Base-by-base conservation (phyloP, 2,888 invertebrate genomes). In the Aspidiotus rigidus region DNA sequence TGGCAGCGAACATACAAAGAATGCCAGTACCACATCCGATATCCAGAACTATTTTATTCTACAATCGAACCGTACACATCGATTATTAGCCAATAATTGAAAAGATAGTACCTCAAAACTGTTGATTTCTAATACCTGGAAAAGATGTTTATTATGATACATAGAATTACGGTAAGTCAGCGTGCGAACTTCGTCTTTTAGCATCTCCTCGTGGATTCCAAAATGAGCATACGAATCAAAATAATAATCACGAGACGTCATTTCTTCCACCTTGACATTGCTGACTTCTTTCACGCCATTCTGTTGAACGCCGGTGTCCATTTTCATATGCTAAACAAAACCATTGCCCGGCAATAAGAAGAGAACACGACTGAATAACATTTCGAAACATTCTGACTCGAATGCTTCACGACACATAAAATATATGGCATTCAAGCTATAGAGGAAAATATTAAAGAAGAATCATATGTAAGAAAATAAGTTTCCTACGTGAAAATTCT, bases 171-270 rank as follows among this genome's bases (percentile, higher is more conserved):
- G 87, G 79, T 99, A 99, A 1, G 98, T 98, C 72, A 95, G 83
- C 15, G 99, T 99, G 69, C 99, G 85, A 41, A 99, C 96, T 84
- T 99, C 98, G 79, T 99, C 99, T 80, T 99, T 99, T 72, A 99
- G 81, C 99, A 99, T 99, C 81, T 99, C 99, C 82, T 99, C 99
- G 78, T 99, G 99, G 75, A 99, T 99, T 60, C 98, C 99, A 79
- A 99, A 99, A 81, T 99, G 99, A 63, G 99, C 99, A 78, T 99
- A 99, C 0, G 98, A 99, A 80, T 99, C 99, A 79, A 99, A 99
- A 79, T 99, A 99, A 79, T 99, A 99, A 79, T 99, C 99, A 75
- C 96, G 86, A 7, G 98, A 98, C 2, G 99, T 99, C 98, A 99
- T 99, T 76, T 99, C 97, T 74, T 93, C 93, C 0, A 91, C 87